phyloP scores from a whole-genome alignment of 2,113 vertebrate species.

The Dendropsophus ebraccatus region DNA sequence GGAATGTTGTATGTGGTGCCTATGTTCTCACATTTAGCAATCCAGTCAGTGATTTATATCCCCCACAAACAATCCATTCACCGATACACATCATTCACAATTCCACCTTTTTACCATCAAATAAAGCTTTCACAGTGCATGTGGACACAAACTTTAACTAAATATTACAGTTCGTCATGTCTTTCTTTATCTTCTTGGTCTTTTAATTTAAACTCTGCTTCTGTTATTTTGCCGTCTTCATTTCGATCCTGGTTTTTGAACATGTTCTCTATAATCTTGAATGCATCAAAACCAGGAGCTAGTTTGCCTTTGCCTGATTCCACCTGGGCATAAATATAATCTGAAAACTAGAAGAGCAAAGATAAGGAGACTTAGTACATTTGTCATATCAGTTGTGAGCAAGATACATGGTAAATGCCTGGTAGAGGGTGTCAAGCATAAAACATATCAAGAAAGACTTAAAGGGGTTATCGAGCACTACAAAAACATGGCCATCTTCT shows the following conservation, averaged over 20 bases:
- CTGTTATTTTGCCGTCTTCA: conserved; percentile 88
- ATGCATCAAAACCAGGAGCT: conserved; percentile 89
- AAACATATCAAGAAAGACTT: too few species aligned
- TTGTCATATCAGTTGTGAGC: too few species aligned
- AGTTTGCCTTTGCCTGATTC: conserved; percentile 89
- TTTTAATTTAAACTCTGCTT: conserved; percentile 93
- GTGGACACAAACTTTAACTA: neutral
- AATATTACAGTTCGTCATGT: conserved; percentile 90
- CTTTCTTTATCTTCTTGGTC: conserved; percentile 81
- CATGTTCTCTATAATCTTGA: conserved; percentile 94
- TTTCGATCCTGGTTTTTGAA: conserved; percentile 96
- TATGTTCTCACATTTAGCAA: neutral
- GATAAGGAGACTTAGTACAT: too few species aligned
- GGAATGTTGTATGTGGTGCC: neutral
- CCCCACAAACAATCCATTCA: neutral
- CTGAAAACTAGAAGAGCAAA: conserved; percentile 80
- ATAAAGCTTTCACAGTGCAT: conserved; percentile 46
- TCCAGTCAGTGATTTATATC: neutral
- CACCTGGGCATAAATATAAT: conserved; percentile 91
- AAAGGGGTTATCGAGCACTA: too few species aligned
- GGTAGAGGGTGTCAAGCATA: too few species aligned
- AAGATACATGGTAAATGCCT: too few species aligned
- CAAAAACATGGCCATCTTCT: too few species aligned
- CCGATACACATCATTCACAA: neutral
- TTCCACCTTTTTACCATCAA: neutral